These are phyloP conservation scores for Loxodonta africana DNA, from an alignment of 2,113 vertebrate species.

Conservation along the genomic window DNA sequence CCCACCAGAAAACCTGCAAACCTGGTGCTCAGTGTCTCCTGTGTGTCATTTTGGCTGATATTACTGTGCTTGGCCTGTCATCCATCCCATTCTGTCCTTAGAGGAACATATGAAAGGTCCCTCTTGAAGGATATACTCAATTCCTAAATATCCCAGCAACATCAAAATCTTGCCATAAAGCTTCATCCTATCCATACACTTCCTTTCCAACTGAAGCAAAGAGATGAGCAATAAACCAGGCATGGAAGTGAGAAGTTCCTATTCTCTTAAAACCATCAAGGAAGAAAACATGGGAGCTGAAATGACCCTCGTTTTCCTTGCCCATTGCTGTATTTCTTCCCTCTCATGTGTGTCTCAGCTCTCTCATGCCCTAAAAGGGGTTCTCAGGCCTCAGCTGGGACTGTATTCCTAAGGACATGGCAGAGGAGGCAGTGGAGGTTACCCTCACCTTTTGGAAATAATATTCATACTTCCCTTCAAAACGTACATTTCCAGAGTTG, in stretches of 20 bases:
- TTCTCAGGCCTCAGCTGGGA: neutral
- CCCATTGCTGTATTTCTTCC: neutral
- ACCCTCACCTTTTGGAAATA: neutral
- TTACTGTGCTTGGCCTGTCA: conserved; percentile 84
- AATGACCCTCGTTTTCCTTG: neutral
- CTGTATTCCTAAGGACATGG: neutral
- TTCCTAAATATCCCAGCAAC: conserved; percentile 43
- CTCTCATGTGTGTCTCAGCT: neutral
- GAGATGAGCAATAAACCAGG: neutral
- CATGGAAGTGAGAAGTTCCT: neutral
- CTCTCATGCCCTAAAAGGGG: neutral
- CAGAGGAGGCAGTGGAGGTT: too few species aligned
- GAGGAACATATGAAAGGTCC: neutral
- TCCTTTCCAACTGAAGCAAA: neutral
- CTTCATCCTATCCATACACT: neutral
- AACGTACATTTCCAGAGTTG: neutral
- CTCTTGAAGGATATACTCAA: conserved; percentile 40
- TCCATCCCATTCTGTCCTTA: conserved; percentile 34
- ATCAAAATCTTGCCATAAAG: conserved; percentile 51
- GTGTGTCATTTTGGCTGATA: conserved; percentile 30
- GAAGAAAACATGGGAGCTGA: neutral
- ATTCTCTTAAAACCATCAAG: neutral
- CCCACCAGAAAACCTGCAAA: conserved; percentile 61
- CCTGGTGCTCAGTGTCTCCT: conserved; percentile 56
- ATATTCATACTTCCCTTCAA: neutral